A percentile compares a stretch with the other conserved stretches of the same genome.
These are phyloP conservation scores for Trichacis sp. DNA, from an alignment of 2,888 invertebrate genomes.

Conservation along the genomic window DNA sequence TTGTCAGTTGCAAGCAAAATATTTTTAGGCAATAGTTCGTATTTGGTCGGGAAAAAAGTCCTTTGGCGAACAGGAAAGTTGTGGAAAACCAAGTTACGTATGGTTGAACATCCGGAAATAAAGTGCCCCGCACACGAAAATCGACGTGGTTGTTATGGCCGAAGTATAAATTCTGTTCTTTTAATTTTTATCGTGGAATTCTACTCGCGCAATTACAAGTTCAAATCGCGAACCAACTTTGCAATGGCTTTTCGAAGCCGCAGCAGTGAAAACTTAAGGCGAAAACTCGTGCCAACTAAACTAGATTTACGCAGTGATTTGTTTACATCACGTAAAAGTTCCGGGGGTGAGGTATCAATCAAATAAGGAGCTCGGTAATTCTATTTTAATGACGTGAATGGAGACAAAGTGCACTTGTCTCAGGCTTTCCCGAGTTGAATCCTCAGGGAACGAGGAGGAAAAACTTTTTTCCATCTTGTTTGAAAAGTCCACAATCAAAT, in stretches of 20 bases:
- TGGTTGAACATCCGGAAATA: no score
- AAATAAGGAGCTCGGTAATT: background rate
- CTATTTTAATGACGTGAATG: background rate
- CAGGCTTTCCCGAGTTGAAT: no score
- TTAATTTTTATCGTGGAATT: conserved; percentile 1
- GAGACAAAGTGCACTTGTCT: no score
- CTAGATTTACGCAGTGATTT: conserved; percentile 21
- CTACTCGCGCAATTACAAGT: conserved; percentile 21
- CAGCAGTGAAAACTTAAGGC: conserved; percentile 21
- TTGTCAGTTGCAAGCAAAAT: conserved; percentile 4
- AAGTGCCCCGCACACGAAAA: no score
- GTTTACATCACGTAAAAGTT: conserved; percentile 16
- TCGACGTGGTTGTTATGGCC: no score
- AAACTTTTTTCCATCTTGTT: no score
- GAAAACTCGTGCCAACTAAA: conserved; percentile 31
- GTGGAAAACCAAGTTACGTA: no score
- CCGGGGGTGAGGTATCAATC: background rate
- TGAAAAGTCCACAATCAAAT: no score
- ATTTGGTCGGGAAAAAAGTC: no score
- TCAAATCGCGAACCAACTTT: conserved; percentile 26
- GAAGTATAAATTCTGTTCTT: background rate
- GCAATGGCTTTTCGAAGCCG: conserved; percentile 16
- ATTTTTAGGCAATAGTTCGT: no score
- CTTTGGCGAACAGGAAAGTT: no score
- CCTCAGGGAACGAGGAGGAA: no score